Percentiles rank a stretch among this genome's conserved stretches.
phyloP scores from a whole-genome alignment of 2,888 invertebrate genomes.

The Hydriomena furcata region DNA sequence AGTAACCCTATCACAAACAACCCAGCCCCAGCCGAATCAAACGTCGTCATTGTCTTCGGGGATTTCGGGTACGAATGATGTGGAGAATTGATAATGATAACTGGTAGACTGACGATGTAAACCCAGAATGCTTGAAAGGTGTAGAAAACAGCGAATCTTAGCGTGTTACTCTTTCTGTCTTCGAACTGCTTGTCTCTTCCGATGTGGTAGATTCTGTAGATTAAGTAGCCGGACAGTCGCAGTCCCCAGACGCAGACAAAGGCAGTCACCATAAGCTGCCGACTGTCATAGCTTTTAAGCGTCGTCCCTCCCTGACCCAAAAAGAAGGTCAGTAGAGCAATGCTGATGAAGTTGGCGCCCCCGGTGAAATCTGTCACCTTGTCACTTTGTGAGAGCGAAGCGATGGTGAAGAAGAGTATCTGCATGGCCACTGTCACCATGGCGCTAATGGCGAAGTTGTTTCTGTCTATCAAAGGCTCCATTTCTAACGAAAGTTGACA shows the following conservation, averaged over 20 bases:
- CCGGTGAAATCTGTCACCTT: slow-evolving; percentile 97
- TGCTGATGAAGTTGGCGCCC: slow-evolving; percentile 95
- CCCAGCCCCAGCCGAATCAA: slow-evolving; percentile 93
- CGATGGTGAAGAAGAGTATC: slow-evolving; percentile 93
- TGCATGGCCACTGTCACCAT: slow-evolving; percentile 94
- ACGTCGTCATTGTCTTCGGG: slow-evolving; percentile 93
- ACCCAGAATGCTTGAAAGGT: slow-evolving; percentile 97
- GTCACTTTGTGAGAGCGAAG: slow-evolving; percentile 93
- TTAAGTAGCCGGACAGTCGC: slow-evolving; percentile 92
- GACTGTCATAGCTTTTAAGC: slow-evolving; percentile 90
- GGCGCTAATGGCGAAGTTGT: slow-evolving; percentile 93
- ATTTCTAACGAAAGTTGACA: slow-evolving; percentile 70
- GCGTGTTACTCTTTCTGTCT: slow-evolving; percentile 92
- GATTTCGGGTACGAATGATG: slow-evolving; percentile 89
- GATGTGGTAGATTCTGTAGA: slow-evolving; percentile 95
- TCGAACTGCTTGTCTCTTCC: slow-evolving; percentile 96
- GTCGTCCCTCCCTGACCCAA: slow-evolving; percentile 90
- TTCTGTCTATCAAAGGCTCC: slow-evolving; percentile 90
- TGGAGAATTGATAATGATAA: slow-evolving; percentile 94
- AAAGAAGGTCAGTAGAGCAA: slow-evolving; percentile 94
- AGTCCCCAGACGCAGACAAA: slow-evolving; percentile 95
- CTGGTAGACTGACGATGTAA: slow-evolving; percentile 94
- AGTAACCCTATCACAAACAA: slow-evolving; percentile 93
- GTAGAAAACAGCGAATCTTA: slow-evolving; percentile 96
- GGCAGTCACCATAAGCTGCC: slow-evolving; percentile 95